A percentile compares a stretch with the other conserved stretches of the same genome.
These are phyloP conservation scores for Tonatia bakeri DNA, from an alignment of 2,113 vertebrate species.

Conservation along the genomic window DNA sequence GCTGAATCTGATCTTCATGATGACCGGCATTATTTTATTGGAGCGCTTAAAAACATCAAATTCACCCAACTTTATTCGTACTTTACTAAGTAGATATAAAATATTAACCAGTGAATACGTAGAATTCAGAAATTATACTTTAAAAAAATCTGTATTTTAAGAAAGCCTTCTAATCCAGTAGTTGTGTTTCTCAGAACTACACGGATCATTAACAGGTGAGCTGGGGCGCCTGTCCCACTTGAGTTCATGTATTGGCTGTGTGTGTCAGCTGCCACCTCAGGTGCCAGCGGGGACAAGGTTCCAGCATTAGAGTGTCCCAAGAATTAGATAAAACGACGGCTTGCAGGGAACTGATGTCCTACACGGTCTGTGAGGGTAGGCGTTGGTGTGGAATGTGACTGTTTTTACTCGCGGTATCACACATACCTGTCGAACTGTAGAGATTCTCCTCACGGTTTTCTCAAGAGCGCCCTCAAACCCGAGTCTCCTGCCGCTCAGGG, in stretches of 20 bases:
- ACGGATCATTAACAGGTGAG: background rate
- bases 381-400: background rate
- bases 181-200: background rate
- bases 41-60: background rate
- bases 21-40: background rate
- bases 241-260: background rate
- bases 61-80: background rate
- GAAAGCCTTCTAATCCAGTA: background rate
- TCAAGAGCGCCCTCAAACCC: background rate
- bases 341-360: background rate
- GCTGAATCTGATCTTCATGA: background rate
- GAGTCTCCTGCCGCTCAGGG: conserved; percentile 79
- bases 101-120: background rate
- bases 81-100: background rate
- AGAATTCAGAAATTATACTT: background rate
- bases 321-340: background rate
- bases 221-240: background rate
- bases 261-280: background rate
- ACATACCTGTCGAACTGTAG: background rate
- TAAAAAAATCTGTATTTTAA: background rate
- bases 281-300: background rate
- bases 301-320: background rate
- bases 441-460: background rate
- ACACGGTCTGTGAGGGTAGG: background rate
- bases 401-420: background rate